These are phyloP conservation scores for Xylota segnis DNA, from an alignment of 2,888 invertebrate genomes.

Conservation along the genomic window DNA sequence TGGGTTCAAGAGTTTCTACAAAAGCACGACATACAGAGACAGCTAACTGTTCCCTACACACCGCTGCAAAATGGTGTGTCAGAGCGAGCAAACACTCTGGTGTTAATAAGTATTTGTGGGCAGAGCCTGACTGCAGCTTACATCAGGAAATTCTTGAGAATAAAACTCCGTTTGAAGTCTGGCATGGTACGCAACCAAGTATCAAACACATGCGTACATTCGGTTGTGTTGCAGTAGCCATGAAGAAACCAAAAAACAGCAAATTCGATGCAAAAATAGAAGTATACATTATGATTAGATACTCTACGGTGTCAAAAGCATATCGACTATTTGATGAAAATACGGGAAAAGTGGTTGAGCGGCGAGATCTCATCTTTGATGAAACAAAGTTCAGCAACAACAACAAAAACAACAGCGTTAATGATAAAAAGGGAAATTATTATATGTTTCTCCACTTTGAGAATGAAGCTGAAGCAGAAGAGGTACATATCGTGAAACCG, in stretches of 20 bases:
- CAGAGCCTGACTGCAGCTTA: no score
- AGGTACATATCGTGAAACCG: no score
- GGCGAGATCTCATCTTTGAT: conserved; percentile 42
- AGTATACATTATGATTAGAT: conserved; percentile 62
- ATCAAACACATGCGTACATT: conserved; percentile 64
- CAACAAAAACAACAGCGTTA: conserved; percentile 5
- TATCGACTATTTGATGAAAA: conserved; percentile 43
- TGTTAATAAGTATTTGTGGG: no score
- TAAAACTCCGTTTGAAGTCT: no score
- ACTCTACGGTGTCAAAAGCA: conserved; percentile 42
- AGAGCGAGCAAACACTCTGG: no score
- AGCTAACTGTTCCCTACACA: no score
- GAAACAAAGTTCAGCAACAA: conserved; percentile 26
- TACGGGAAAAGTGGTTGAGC: conserved; percentile 36
- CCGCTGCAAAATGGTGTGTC: no score
- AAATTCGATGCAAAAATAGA: conserved; percentile 68
- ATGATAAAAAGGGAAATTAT: conserved; percentile 16
- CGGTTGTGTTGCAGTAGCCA: conserved; percentile 62
- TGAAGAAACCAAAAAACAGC: conserved; percentile 50
- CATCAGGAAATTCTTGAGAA: no score
- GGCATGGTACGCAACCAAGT: conserved; percentile 56
- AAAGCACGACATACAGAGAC: conserved; percentile 57
- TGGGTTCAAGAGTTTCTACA: conserved; percentile 57
- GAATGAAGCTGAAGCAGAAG: neutral
- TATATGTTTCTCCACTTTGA: neutral